Evolutionary conservation across 2,888 invertebrate genomes (phyloP).

Genomic region (Mycalesis mineus): DNA sequence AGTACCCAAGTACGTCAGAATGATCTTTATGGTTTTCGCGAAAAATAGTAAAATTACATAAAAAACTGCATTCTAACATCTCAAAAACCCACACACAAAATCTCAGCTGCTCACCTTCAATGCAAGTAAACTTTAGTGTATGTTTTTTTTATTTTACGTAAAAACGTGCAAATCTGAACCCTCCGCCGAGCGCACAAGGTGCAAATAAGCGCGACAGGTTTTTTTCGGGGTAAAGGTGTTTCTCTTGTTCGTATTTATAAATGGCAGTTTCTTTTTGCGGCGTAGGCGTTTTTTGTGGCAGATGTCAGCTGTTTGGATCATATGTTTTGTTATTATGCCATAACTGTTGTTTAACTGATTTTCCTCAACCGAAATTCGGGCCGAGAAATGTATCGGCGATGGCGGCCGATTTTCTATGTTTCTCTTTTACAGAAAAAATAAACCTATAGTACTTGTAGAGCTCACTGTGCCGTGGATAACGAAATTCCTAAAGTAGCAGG

Average conservation of each 20-base stretch:
- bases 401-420: too few species aligned
- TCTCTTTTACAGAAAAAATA: too few species aligned
- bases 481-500: too few species aligned
- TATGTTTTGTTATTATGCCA: slow-evolving; percentile 48
- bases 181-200: background rate
- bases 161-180: background rate
- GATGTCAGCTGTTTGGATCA: slow-evolving; percentile 67
- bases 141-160: background rate
- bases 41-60: background rate
- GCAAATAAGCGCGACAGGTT: slow-evolving; percentile 2
- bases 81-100: background rate
- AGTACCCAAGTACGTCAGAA: too few species aligned
- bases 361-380: slow-evolving; percentile 44
- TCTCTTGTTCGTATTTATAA: slow-evolving; percentile 9
- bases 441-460: too few species aligned
- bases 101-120: slow-evolving; percentile 3
- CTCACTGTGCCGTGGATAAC: too few species aligned
- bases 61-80: background rate
- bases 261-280: slow-evolving; percentile 36
- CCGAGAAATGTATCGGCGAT: background rate
- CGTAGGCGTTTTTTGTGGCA: slow-evolving; percentile 43
- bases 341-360: slow-evolving; percentile 67
- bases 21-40: too few species aligned
- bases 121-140: background rate
- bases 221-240: slow-evolving; percentile 32